A percentile compares a stretch with the other conserved stretches of the same genome.
Conservation (phyloP, 1,140 invertebrate species). For the Hyposmocoma kahamanoa region DNA sequence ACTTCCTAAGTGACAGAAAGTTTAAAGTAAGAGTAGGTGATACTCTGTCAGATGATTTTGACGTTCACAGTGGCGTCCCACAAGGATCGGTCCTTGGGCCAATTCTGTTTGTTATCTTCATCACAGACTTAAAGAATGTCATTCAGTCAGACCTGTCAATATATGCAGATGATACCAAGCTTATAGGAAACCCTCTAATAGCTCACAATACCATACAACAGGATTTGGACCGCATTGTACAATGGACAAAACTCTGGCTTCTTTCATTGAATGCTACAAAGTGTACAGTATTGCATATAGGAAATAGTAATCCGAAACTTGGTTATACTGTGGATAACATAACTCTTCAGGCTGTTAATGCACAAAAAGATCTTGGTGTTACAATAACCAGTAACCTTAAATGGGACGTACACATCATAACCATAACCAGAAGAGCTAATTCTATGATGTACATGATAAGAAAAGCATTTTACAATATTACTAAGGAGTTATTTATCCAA, state of each 20-base stretch:
- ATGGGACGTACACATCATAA: no score
- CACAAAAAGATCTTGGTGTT: no score
- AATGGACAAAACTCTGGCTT: neutral
- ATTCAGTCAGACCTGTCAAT: neutral
- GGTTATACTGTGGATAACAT: no score
- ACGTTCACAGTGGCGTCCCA: conserved; percentile 3
- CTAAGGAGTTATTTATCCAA: no score
- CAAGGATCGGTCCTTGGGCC: conserved; percentile 8
- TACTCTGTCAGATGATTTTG: neutral
- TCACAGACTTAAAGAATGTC: neutral
- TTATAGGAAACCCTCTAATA: neutral
- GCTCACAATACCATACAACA: neutral
- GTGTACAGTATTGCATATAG: neutral
- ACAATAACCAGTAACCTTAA: no score
- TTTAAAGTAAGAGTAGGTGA: conserved; percentile 12
- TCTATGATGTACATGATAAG: no score
- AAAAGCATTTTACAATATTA: no score
- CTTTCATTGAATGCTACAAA: neutral
- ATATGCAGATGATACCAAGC: neutral
- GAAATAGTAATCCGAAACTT: no score
- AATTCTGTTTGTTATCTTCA: conserved; percentile 2
- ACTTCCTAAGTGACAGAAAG: conserved; percentile 7
- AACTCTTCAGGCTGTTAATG: no score
- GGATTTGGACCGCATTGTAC: neutral
- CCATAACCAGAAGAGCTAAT: no score